These are phyloP conservation scores for Sceloporus tristichus DNA, from an alignment of 2,113 vertebrate species.

Conservation along the genomic window DNA sequence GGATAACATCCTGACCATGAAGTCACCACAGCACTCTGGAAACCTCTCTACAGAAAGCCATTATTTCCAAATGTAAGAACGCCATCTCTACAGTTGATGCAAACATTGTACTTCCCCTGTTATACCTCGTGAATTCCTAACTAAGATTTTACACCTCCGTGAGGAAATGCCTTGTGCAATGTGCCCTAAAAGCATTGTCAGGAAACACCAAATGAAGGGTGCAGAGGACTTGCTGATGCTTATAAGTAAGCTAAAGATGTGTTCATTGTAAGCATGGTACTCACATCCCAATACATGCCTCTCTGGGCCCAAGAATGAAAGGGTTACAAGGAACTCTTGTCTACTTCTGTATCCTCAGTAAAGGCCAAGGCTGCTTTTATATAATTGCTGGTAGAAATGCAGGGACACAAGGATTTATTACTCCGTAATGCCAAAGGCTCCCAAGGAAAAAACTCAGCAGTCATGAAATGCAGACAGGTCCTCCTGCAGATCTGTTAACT, in stretches of 20 bases:
- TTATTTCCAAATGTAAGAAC: not conserved
- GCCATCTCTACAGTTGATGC: no score
- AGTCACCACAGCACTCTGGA: not conserved
- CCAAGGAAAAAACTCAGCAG: not conserved
- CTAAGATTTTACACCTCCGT: not conserved
- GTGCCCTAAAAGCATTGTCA: not conserved
- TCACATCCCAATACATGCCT: not conserved
- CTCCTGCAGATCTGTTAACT: not conserved
- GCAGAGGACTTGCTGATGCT: not conserved
- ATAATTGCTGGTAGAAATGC: constrained; percentile 15
- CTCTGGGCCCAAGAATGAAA: not conserved
- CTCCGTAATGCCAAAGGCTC: not conserved
- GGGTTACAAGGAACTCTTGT: fast-evolving
- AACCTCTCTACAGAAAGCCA: not conserved
- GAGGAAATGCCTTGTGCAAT: not conserved
- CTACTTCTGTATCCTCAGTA: constrained; percentile 19
- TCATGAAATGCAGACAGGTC: not conserved
- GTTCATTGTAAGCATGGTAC: fast-evolving
- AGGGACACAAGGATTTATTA: not conserved
- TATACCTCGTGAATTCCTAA: not conserved
- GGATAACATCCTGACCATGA: no score
- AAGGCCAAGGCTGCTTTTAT: constrained; percentile 24
- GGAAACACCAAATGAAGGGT: not conserved
- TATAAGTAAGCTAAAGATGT: not conserved
- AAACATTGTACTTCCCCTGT: not conserved